Conservation (phyloP, 1,140 invertebrate genomes). For the Hylyphantes graminicola region DNA sequence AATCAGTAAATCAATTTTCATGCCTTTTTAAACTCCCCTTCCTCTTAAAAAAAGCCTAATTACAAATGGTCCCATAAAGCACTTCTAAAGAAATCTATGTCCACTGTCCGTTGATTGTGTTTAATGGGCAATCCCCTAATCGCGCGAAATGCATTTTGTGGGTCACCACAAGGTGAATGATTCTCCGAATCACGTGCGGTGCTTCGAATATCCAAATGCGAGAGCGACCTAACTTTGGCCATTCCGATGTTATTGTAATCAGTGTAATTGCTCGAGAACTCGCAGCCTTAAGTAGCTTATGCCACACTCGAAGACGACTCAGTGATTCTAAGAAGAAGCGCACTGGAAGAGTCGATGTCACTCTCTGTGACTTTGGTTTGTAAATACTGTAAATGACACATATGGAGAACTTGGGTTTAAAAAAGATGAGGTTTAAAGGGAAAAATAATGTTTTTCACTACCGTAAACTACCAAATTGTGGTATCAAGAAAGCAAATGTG, state of each 20-base stretch:
- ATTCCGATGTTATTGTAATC: constrained; percentile 53
- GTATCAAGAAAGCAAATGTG: too few species aligned
- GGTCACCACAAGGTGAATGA: constrained; percentile 48
- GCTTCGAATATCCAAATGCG: constrained; percentile 47
- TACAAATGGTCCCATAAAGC: background rate
- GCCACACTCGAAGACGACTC: constrained; percentile 22
- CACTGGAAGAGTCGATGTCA: constrained; percentile 48
- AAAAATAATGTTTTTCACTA: too few species aligned
- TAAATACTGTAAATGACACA: too few species aligned
- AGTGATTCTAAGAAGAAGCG: constrained; percentile 25
- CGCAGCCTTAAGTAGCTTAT: constrained; percentile 53
- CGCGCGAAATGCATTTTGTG: constrained; percentile 18
- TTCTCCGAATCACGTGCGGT: constrained; percentile 41
- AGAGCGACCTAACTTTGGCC: constrained; percentile 40
- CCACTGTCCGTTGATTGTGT: constrained; percentile 19
- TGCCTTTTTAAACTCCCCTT: too few species aligned
- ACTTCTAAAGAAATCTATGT: constrained; percentile 11
- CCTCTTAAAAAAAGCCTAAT: too few species aligned
- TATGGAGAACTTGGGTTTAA: too few species aligned
- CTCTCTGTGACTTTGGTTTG: background rate
- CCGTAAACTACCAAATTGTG: too few species aligned
- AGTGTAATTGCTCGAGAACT: constrained; percentile 49
- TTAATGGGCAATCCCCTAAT: constrained; percentile 48
- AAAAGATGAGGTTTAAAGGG: too few species aligned
- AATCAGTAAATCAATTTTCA: too few species aligned